Evolutionary conservation across 1,140 invertebrate genomes (phyloP).

Genomic region (Formica selysi): DNA sequence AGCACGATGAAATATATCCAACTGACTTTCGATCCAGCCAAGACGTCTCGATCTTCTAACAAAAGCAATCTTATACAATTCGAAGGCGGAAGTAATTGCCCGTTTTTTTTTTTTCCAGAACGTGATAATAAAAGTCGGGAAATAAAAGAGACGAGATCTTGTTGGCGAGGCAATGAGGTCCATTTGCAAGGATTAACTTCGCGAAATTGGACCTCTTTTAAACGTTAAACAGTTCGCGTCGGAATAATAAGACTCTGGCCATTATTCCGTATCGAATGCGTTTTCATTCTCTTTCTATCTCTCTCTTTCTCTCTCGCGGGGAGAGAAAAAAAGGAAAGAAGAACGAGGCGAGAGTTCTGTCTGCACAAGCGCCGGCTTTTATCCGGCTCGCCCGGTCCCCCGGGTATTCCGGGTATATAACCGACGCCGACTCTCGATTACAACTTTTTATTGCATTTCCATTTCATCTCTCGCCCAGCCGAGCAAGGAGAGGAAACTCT

Average conservation of each 20-base stretch:
- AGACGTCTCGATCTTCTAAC: background rate
- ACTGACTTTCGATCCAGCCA: background rate
- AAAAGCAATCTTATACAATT: constrained; percentile 25
- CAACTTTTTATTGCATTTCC: constrained; percentile 86
- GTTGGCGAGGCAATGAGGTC: constrained; percentile 46
- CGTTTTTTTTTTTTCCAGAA: background rate
- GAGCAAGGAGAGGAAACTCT: constrained; percentile 65
- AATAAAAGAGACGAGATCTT: constrained; percentile 18
- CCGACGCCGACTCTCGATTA: constrained; percentile 78
- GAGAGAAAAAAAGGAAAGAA: background rate
- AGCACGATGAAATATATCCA: background rate
- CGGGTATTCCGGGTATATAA: constrained; percentile 35
- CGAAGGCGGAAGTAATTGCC: constrained; percentile 15
- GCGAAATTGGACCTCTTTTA: constrained; percentile 68
- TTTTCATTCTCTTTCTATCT: constrained; percentile 44
- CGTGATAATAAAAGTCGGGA: constrained; percentile 32
- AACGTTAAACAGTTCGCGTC: constrained; percentile 55
- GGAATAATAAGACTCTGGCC: constrained; percentile 65
- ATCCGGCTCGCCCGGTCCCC: constrained; percentile 10
- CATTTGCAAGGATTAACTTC: constrained; percentile 67
- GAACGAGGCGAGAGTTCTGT: constrained; percentile 8
- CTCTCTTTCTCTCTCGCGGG: constrained; percentile 25
- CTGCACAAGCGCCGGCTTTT: constrained; percentile 35
- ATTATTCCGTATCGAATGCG: constrained; percentile 67
- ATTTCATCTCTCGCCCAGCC: constrained; percentile 78